These are phyloP conservation scores for Eubasilissa splendida DNA, from an alignment of 2,888 invertebrate genomes.

Conservation along the genomic window DNA sequence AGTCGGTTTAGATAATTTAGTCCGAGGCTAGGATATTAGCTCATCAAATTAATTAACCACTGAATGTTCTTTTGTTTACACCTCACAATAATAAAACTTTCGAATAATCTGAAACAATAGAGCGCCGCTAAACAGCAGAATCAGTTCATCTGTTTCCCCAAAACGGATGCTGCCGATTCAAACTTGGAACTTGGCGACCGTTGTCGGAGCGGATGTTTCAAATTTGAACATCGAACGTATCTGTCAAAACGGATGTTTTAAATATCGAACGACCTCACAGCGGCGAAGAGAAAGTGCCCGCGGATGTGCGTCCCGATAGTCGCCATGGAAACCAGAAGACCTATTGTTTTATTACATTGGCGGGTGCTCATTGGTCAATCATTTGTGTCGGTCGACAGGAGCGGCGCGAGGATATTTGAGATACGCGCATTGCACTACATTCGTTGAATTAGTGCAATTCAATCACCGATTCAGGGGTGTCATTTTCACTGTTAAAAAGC, in stretches of 20 bases:
- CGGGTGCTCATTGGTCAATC: neutral
- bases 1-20: too few relatives aligned
- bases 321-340: conserved; percentile 18
- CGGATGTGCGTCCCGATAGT: conserved; percentile 13
- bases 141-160: conserved; percentile 11
- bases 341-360: conserved; percentile 1
- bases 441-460: too few relatives aligned
- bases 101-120: conserved; percentile 16
- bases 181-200: conserved; percentile 26
- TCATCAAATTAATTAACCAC: too few relatives aligned
- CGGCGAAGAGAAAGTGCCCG: conserved; percentile 20
- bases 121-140: conserved; percentile 16
- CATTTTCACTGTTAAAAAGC: too few relatives aligned
- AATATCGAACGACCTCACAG: conserved; percentile 36
- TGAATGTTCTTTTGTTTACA: too few relatives aligned
- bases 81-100: too few relatives aligned
- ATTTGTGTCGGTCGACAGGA: neutral
- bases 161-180: conserved; percentile 39
- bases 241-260: conserved; percentile 40
- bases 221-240: conserved; percentile 43
- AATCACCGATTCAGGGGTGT: too few relatives aligned
- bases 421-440: too few relatives aligned
- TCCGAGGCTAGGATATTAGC: too few relatives aligned
- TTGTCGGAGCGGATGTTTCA: conserved; percentile 27
- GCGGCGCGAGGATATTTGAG: neutral